Evolutionary conservation across 2,797 vertebrate species (phyloP).

Genomic region (Todus mexicanus): DNA sequence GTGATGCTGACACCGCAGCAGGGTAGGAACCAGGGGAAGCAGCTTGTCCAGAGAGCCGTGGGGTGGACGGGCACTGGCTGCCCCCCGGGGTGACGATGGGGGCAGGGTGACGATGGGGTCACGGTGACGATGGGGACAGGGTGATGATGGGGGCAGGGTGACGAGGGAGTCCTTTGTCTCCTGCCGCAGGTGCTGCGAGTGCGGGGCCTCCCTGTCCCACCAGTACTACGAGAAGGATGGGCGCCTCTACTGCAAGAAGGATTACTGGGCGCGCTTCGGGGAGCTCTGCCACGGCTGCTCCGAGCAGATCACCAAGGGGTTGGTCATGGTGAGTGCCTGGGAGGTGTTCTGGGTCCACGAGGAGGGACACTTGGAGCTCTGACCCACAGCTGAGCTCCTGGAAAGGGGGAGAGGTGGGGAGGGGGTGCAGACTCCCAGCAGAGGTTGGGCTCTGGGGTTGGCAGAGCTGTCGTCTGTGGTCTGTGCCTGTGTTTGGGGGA

Average conservation of each 20-base stretch:
- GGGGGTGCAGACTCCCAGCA: not conserved
- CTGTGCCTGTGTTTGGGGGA: rapidly evolving
- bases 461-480: rapidly evolving
- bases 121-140: not conserved
- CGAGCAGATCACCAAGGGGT: slow-evolving; percentile 93
- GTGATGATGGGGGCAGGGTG: not conserved
- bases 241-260: slow-evolving; percentile 94
- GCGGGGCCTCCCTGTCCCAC: slow-evolving; percentile 88
- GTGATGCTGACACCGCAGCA: not conserved
- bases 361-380: not conserved
- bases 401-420: not conserved
- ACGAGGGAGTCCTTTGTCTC: not conserved
- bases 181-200: slow-evolving; percentile 87
- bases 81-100: rapidly evolving
- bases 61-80: not conserved
- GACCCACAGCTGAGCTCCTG: not conserved
- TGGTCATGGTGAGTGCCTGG: slow-evolving; percentile 89
- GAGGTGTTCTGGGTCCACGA: too few relatives aligned
- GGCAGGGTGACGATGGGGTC: not conserved
- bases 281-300: slow-evolving; percentile 96
- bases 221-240: slow-evolving; percentile 99
- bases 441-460: not conserved
- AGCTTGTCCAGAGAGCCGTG: not conserved
- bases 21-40: not conserved
- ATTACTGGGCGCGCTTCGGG: slow-evolving; percentile 93